Evolutionary conservation across 2,888 invertebrate genomes (phyloP).

Genomic region (Ophion obscuratus): DNA sequence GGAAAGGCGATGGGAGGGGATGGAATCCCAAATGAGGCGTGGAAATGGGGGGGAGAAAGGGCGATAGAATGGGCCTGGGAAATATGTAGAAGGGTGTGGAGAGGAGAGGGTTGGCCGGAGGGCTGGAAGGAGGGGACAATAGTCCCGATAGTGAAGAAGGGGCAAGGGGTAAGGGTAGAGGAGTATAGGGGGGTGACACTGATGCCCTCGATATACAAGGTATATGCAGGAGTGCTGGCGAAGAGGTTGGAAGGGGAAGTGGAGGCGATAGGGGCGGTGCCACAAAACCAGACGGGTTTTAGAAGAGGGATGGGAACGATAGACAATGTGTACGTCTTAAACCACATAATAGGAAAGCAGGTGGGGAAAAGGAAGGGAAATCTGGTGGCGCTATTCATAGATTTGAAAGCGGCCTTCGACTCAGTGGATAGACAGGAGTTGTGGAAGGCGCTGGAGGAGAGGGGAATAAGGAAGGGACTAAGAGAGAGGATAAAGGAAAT

Average conservation of each 20-base stretch:
- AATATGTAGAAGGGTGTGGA: slow-evolving; percentile 5
- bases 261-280: not conserved
- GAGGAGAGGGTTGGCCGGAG: not conserved
- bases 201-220: slow-evolving; percentile 38
- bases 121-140: slow-evolving; percentile 39
- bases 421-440: slow-evolving; percentile 25
- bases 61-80: slow-evolving; percentile 1
- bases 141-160: slow-evolving; percentile 9
- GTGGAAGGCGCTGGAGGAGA: slow-evolving; percentile 5
- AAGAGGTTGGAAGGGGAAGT: slow-evolving; percentile 1
- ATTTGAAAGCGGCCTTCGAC: no score
- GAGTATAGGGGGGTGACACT: slow-evolving; percentile 59
- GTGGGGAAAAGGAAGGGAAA: slow-evolving; percentile 2
- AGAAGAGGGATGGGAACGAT: slow-evolving; percentile 23
- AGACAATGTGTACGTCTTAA: slow-evolving; percentile 15
- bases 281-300: slow-evolving; percentile 20
- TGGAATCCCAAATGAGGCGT: slow-evolving; percentile 26
- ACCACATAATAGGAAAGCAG: slow-evolving; percentile 19
- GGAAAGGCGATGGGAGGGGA: slow-evolving; percentile 23
- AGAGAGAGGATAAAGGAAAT: slow-evolving; percentile 4
- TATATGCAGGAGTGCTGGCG: slow-evolving; percentile 18
- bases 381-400: not conserved
- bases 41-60: slow-evolving; percentile 5
- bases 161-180: not conserved
- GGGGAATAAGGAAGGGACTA: slow-evolving; percentile 14